Evolutionary conservation across 2,797 vertebrate species (phyloP), one percentile per base, ranked within the genome.

Genomic region (Clarias fuscus): DNA sequence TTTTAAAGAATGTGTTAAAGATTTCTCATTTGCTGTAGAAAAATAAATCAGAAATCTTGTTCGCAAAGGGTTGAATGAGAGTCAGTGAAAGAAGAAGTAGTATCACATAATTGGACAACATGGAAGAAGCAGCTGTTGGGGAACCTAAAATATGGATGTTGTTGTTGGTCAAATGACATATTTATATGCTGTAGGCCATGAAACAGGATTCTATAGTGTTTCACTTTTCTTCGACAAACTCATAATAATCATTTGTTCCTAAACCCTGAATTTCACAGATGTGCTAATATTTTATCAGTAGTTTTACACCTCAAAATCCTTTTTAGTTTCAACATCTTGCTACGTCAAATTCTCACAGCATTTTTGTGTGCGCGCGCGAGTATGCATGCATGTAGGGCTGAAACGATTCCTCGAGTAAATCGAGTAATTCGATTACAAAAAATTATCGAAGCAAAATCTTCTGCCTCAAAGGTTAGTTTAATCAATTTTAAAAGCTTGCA

Each of bases 291-390:
- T 43, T 43, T 8, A 43, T 43, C 43, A 56, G 15, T 53, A 14
- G n/a, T 77, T 59, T 64, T 48, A n/a, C 24, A 48, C 62, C 0
- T 0, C 20, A 20, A 20, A 53, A 24, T 14, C 22, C 53, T 43
- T 77, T 65, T 77, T 48, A 27, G 18, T 15, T 27, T 84, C 11
- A 53, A 6, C 33, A 76, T 4, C 17, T 76, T 40, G 4, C 18
- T 59, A 43, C 27, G 82, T 65, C 85, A 84, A 79, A 86, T 88
- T 87, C 86, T 86, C 86, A 87, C 81, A 83, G 76, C 68, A 75
- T 85, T 68, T 87, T 87, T 87, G 88, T 86, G 84, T 88, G 86
- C 72, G 88, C 72, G 88, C 6, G 40, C 40, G 40, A 5, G 40
- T 40, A 5, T 40, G 40, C 40, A 40, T 40, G 40, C 6, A 30